Base-by-base conservation (phyloP, 2,113 vertebrate genomes). In the Cheilinus undulatus region DNA sequence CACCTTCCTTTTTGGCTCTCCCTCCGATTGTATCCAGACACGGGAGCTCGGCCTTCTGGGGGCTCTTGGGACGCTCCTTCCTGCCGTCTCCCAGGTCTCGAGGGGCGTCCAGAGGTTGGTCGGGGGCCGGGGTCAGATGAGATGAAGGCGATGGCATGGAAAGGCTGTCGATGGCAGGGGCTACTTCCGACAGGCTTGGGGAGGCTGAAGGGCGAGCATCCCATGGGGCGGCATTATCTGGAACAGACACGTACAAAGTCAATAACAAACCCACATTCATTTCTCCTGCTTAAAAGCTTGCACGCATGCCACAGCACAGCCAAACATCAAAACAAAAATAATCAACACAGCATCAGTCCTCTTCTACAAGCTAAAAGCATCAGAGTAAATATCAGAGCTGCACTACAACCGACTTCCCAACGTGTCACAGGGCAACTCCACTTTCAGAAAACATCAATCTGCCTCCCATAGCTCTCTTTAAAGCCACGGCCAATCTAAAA, bases 131-230 rank as follows among this genome's bases (percentile, higher is more conserved):
- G 94, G 93, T 95, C 93, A 94, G 92, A 93, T 97, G 96, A 87
- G 95, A 97, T 96, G 96, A 95, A 92, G 95, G 95, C 91, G 94
- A 95, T 95, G 96, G 91, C 91, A 93, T 90, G 92, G 95, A 93
- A 92, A 95, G 93, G 92, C 95, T 95, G 0, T 97, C 95, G 1
- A 92, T 93, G 89, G 93, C 92, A 90, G 94, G 91, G 88, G 94
- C 96, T 97, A 99, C 94, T 98, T 99, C 96, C 95, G 95, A 94
- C 96, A 97, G 93, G 87, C 95, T 94, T 96, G 98, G 93, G 96
- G 96, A 93, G 96, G 96, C 90, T 96, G 97, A 92, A 95, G 96
- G 93, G 93, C 94, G 93, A 95, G 94, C 76, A 85, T 97, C 97
- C 97, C 97, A 95, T 95, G 96, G 79, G 95, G 87, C 73, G 94